Conservation (phyloP, 2,797 vertebrate genomes). For the Chloroceryle amazona region DNA sequence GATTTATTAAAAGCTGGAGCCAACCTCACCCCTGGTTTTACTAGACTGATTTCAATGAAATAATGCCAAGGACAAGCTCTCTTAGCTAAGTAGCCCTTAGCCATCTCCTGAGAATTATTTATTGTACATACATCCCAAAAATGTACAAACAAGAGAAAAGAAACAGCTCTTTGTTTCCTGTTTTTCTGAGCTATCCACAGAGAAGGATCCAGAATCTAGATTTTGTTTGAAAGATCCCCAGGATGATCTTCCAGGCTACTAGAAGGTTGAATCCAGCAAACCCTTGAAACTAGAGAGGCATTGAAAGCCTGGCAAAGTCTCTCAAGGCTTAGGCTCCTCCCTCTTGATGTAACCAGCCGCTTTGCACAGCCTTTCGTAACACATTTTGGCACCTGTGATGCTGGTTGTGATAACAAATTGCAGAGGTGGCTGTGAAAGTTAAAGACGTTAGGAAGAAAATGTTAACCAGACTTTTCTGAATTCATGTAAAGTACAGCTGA, state of each 20-base stretch:
- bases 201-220: background rate
- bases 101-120: background rate
- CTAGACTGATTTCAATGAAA: background rate
- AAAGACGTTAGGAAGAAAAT: background rate
- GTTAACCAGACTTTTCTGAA: background rate
- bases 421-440: background rate
- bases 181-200: background rate
- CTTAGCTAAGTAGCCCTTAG: background rate
- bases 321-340: background rate
- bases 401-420: background rate
- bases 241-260: background rate
- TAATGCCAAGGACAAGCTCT: constrained; percentile 16
- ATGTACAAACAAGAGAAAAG: background rate
- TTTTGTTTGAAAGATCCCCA: background rate
- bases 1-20: constrained; percentile 13
- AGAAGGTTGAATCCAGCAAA: background rate
- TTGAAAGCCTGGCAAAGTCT: background rate
- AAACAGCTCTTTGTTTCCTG: background rate
- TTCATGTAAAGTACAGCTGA: background rate
- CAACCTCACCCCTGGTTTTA: background rate
- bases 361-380: background rate
- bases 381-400: background rate
- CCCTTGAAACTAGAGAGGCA: background rate
- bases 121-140: background rate
- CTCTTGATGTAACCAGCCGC: background rate